phyloP scores from a whole-genome alignment of 2,113 vertebrate species.

The Brienomyrus longianalis region DNA sequence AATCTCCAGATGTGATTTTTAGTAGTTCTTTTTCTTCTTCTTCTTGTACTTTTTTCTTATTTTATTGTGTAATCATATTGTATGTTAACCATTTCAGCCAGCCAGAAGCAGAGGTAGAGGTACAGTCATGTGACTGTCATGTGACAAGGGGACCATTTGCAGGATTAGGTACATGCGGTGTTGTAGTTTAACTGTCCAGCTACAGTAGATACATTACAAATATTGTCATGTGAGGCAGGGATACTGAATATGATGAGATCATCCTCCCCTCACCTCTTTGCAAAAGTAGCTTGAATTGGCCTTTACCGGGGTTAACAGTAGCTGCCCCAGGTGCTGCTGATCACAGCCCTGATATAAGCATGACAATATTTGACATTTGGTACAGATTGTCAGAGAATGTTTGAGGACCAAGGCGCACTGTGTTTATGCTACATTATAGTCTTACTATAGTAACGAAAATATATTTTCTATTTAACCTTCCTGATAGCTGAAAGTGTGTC shows the following conservation, averaged over 20 bases:
- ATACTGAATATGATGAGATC: neutral
- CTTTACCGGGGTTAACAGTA: neutral
- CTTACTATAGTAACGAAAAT: neutral
- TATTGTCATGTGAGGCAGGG: neutral
- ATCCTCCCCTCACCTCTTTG: neutral
- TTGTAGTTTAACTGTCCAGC: neutral
- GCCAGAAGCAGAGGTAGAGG: neutral
- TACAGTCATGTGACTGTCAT: neutral
- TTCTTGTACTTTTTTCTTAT: neutral
- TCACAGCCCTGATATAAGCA: neutral
- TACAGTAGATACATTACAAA: neutral
- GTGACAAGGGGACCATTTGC: neutral
- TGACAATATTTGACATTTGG: neutral
- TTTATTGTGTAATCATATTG: neutral
- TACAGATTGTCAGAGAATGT: neutral
- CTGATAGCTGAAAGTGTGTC: neutral
- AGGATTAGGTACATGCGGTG: neutral
- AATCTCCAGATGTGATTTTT: neutral
- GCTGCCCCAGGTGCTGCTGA: neutral
- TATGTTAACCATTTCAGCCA: neutral
- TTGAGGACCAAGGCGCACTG: neutral
- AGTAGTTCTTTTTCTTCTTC: neutral
- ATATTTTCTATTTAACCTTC: neutral
- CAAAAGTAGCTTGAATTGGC: neutral
- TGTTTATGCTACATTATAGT: neutral